These are phyloP conservation scores for Lacanobia wlatinum DNA, from an alignment of 2,888 invertebrate species.

Conservation along the genomic window DNA sequence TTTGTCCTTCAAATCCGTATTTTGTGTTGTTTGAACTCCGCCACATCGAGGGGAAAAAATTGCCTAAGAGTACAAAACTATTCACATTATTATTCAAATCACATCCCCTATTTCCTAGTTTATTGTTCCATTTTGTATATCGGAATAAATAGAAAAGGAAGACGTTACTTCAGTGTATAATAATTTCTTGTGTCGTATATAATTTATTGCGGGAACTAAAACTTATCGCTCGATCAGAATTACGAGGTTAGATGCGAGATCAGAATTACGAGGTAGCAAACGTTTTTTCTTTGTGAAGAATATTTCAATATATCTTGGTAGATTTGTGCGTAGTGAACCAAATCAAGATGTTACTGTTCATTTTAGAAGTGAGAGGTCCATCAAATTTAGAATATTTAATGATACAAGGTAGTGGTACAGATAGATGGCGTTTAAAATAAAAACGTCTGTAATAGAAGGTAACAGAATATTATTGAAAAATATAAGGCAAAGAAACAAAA, in stretches of 20 bases:
- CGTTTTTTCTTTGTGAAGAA: constrained; percentile 9
- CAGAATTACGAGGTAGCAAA: not conserved
- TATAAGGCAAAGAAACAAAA: not conserved
- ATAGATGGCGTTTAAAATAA: not conserved
- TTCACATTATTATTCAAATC: constrained; percentile 60
- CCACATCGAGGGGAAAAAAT: not conserved
- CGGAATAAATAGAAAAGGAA: constrained; percentile 31
- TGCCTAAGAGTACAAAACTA: constrained; percentile 23
- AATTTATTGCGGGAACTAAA: constrained; percentile 28
- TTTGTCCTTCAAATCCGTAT: not conserved
- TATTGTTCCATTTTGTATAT: constrained; percentile 52
- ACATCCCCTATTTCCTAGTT: constrained; percentile 34
- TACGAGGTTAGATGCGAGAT: constrained; percentile 19
- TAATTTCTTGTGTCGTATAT: constrained; percentile 36
- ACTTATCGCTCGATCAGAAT: constrained; percentile 45
- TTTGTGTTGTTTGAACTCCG: constrained; percentile 13
- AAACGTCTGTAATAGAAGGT: not conserved
- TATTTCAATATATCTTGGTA: constrained; percentile 12
- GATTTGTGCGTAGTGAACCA: not conserved
- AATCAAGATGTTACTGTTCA: not conserved
- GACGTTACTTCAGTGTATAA: constrained; percentile 18
- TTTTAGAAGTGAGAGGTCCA: not conserved
- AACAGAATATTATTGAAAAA: not conserved
- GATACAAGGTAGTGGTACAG: too few relatives aligned
- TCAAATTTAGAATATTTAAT: not conserved